A percentile compares a stretch with the other conserved stretches of the same genome.
Evolutionary conservation across 2,888 invertebrate species (phyloP).

Genomic region (Nymphalis urticae): DNA sequence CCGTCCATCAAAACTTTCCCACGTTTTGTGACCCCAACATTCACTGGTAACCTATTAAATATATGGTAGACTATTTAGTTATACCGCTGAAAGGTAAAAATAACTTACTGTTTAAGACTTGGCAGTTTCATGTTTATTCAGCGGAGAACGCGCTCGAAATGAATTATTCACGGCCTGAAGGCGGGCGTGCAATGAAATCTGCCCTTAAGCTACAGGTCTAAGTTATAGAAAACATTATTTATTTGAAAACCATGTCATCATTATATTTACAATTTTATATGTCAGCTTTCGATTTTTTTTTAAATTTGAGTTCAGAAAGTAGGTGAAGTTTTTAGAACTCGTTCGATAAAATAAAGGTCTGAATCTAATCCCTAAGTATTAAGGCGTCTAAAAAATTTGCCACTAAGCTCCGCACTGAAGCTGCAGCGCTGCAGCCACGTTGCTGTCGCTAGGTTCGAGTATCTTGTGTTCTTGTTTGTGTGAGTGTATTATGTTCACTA

Average conservation of each 20-base stretch:
- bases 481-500: no score
- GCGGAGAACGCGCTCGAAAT: conserved; percentile 43
- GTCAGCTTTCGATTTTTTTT: neutral
- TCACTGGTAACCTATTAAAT: conserved; percentile 1
- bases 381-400: no score
- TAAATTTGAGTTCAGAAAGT: no score
- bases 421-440: no score
- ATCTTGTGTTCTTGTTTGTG: no score
- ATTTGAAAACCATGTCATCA: neutral
- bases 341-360: no score
- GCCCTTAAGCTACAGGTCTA: conserved; percentile 37
- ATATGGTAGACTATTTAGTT: conserved; percentile 32
- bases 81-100: conserved; percentile 42
- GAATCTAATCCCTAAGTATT: no score
- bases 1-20: no score
- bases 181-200: conserved; percentile 46
- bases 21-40: no score
- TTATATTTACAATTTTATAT: neutral
- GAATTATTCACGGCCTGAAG: conserved; percentile 49
- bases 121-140: conserved; percentile 48
- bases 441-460: no score
- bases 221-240: conserved; percentile 13
- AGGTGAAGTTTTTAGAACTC: no score
- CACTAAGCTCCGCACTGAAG: no score
- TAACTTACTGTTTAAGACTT: conserved; percentile 44